Percentiles rank a stretch among this genome's conserved stretches.
These are phyloP conservation scores for Chironomus riparius DNA, from an alignment of 2,888 invertebrate species.

Conservation along the genomic window DNA sequence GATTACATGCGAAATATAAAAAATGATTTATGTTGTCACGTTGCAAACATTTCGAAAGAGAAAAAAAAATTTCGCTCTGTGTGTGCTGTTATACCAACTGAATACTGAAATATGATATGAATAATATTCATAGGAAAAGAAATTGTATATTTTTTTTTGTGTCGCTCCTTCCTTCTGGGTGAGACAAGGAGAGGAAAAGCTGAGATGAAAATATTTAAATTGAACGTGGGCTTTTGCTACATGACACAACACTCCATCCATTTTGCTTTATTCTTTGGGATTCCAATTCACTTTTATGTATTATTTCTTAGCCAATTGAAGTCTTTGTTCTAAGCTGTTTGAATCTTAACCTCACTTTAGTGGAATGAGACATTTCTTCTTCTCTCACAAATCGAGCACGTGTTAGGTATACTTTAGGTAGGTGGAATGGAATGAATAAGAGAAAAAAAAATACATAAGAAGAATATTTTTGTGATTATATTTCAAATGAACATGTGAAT, in stretches of 20 bases:
- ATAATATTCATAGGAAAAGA: neutral
- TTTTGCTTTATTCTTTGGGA: neutral
- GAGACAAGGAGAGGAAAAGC: neutral
- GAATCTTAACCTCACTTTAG: neutral
- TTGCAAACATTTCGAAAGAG: constrained; percentile 2
- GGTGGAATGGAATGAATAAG: neutral
- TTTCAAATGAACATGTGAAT: neutral
- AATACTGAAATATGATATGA: neutral
- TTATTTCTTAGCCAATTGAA: neutral
- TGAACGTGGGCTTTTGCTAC: neutral
- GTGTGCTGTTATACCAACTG: neutral
- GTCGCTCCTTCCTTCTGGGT: neutral
- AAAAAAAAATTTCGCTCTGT: neutral
- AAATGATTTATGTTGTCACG: constrained; percentile 16
- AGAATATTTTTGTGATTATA: neutral
- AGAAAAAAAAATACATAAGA: neutral
- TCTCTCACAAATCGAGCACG: neutral
- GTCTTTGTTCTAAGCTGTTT: neutral
- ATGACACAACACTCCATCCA: neutral
- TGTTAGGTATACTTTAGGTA: neutral
- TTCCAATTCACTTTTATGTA: neutral
- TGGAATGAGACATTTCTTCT: neutral
- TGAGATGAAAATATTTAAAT: neutral
- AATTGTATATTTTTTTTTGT: neutral
- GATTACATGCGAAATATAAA: neutral